These are phyloP conservation scores for Ara ararauna DNA, from an alignment of 2,797 vertebrate genomes.

Conservation along the genomic window DNA sequence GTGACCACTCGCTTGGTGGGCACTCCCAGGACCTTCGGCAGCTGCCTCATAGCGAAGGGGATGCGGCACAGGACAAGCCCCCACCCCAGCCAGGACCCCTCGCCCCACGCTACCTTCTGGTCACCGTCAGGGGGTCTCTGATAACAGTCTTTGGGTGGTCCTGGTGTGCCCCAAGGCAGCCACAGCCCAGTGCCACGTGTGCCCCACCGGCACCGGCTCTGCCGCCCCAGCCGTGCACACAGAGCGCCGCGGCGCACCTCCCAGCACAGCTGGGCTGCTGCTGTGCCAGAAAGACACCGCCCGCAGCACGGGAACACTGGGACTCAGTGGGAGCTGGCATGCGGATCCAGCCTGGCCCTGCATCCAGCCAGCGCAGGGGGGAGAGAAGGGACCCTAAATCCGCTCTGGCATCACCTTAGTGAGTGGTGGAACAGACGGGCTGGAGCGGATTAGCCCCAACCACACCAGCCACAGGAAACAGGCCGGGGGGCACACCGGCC, in stretches of 20 bases:
- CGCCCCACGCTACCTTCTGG: neutral
- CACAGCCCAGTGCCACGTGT: neutral
- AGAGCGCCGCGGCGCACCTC: neutral
- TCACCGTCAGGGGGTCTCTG: neutral
- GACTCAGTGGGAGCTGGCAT: neutral
- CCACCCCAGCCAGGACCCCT: neutral
- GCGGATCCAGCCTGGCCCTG: rapidly evolving
- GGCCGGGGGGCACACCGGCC: neutral
- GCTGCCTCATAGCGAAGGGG: rapidly evolving
- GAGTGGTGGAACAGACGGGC: neutral
- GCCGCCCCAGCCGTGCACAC: neutral
- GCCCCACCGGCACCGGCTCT: neutral
- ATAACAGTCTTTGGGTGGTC: neutral
- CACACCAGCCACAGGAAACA: neutral
- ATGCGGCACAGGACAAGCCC: neutral
- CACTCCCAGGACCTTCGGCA: rapidly evolving
- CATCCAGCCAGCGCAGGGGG: rapidly evolving
- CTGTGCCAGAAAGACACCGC: neutral
- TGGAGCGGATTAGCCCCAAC: neutral
- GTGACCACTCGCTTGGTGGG: rapidly evolving
- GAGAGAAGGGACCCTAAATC: constrained; percentile 1
- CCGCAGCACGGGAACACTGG: neutral
- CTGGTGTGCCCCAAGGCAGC: neutral
- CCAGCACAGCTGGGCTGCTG: rapidly evolving
- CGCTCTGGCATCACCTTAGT: neutral